phyloP scores from a whole-genome alignment of 2,888 invertebrate genomes.

The Ophion costatus region DNA sequence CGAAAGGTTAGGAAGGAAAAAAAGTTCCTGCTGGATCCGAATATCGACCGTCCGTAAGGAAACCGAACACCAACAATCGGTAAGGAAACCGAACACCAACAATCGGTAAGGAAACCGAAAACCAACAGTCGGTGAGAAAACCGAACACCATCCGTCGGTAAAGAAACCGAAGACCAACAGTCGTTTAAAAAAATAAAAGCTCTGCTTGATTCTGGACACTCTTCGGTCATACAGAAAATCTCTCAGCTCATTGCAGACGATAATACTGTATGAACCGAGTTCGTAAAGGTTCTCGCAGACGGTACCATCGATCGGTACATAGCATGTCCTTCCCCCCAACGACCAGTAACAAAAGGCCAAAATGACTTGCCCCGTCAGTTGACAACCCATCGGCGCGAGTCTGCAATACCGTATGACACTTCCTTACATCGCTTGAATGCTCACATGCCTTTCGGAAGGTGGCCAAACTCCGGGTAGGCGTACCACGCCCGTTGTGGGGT shows the following conservation, averaged over 20 bases:
- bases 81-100: not conserved
- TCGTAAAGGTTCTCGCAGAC: not conserved
- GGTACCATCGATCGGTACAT: not conserved
- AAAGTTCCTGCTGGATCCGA: not conserved
- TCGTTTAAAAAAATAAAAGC: not conserved
- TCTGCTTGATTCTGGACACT: not conserved
- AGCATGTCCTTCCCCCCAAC: no score
- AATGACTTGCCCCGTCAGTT: no score
- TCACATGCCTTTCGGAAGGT: no score
- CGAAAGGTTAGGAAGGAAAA: not conserved
- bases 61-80: not conserved
- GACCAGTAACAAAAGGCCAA: no score
- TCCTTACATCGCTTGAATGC: no score
- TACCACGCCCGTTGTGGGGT: not conserved
- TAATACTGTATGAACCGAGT: no score
- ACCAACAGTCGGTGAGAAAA: no score
- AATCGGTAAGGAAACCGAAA: not conserved
- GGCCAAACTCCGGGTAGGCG: no score
- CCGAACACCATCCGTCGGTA: no score
- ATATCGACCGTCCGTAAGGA: not conserved
- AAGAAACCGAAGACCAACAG: no score
- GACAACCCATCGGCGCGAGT: no score
- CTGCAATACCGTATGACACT: no score
- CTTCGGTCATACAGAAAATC: not conserved
- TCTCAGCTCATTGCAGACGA: not conserved